phyloP scores from a whole-genome alignment of 2,888 invertebrate species.

The Parapristionchus giblindavisi region DNA sequence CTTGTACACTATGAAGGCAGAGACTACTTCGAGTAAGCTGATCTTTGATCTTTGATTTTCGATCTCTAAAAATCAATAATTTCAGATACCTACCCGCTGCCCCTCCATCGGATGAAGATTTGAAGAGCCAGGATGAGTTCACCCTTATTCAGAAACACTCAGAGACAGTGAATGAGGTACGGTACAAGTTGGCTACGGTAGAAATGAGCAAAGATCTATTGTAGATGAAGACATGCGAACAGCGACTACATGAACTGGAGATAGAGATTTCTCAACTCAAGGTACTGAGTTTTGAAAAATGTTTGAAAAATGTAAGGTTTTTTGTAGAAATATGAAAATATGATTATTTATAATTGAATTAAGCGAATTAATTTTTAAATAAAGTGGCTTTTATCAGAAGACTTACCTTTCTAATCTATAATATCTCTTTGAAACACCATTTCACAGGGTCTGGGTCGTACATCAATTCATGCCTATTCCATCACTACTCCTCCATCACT shows the following conservation, averaged over 20 bases:
- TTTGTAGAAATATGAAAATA: too few relatives aligned
- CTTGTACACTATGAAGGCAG: conserved; percentile 26
- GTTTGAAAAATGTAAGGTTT: too few relatives aligned
- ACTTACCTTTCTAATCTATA: too few relatives aligned
- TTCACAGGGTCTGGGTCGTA: conserved; percentile 15
- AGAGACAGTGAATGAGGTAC: conserved; percentile 14
- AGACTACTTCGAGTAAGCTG: conserved; percentile 37
- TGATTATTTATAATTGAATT: too few relatives aligned
- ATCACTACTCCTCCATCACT: conserved; percentile 19
- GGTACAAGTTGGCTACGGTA: neutral
- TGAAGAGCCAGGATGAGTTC: conserved; percentile 28
- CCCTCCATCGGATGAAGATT: conserved; percentile 21
- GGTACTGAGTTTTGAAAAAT: neutral
- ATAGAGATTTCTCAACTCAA: conserved; percentile 5
- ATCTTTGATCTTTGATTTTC: neutral
- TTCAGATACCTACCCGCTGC: conserved; percentile 29
- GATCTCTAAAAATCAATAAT: neutral
- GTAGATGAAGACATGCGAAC: conserved; percentile 26
- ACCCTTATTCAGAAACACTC: conserved; percentile 8
- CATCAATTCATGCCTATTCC: conserved; percentile 2
- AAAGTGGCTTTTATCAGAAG: too few relatives aligned
- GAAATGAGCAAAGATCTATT: neutral
- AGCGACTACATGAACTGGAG: conserved; percentile 10
- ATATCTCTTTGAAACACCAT: neutral
- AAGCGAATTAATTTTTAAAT: too few relatives aligned